Evolutionary conservation across 2,113 vertebrate genomes (phyloP).

Genomic region (Delphinapterus leucas): DNA sequence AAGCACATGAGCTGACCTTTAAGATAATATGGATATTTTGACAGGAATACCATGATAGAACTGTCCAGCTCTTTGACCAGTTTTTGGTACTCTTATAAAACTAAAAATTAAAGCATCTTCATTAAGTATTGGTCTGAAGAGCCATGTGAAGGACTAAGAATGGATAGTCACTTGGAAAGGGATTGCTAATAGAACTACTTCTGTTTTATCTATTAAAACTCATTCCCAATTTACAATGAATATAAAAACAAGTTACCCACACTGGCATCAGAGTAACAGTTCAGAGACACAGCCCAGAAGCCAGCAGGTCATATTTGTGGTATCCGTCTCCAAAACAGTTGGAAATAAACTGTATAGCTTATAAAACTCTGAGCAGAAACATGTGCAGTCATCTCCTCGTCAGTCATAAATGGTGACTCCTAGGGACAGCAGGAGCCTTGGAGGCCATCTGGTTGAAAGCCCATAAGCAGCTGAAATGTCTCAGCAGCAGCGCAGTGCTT

Average conservation of each 20-base stretch:
- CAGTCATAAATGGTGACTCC: not conserved
- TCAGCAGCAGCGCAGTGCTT: too few relatives aligned
- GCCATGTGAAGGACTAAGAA: not conserved
- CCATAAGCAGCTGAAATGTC: not conserved
- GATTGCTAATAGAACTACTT: not conserved
- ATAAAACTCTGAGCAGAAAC: not conserved
- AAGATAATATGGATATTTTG: not conserved
- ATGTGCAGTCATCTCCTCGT: not conserved
- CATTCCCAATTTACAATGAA: not conserved
- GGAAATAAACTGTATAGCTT: not conserved
- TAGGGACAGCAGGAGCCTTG: not conserved
- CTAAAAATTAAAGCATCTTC: not conserved
- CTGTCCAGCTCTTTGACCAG: not conserved
- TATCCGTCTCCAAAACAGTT: slow-evolving; percentile 34
- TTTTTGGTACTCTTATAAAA: not conserved
- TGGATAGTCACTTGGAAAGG: not conserved
- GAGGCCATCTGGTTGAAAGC: not conserved
- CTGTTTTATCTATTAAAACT: not conserved
- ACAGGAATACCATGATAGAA: not conserved
- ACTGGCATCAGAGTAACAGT: not conserved
- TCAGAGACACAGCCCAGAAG: not conserved
- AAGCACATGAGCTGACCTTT: not conserved
- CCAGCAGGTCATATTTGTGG: not conserved
- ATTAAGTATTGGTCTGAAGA: not conserved
- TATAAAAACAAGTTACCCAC: not conserved